These are phyloP conservation scores for Nemotelus pantherinus DNA, from an alignment of 2,888 invertebrate species.

Conservation along the genomic window DNA sequence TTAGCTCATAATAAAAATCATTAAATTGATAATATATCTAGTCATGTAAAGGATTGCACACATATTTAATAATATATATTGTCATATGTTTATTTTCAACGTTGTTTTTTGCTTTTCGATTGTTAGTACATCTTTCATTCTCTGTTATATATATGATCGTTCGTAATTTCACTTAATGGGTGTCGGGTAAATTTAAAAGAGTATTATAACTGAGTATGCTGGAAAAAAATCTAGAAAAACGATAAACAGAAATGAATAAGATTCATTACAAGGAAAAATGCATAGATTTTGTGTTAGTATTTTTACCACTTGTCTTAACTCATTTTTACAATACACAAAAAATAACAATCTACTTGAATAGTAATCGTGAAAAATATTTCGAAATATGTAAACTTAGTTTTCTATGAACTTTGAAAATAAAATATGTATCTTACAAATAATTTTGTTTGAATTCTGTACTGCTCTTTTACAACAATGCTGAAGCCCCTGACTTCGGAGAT, in stretches of 20 bases:
- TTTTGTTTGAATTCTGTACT: too few species aligned
- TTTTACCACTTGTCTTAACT: background rate
- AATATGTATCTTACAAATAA: background rate
- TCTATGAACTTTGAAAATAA: conserved; percentile 31
- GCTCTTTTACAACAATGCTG: too few species aligned
- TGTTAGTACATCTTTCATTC: conserved; percentile 24
- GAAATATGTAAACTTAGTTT: conserved; percentile 32
- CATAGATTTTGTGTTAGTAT: too few species aligned
- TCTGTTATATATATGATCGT: conserved; percentile 23
- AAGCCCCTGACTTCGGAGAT: too few species aligned
- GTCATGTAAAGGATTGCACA: conserved; percentile 44
- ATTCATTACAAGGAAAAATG: too few species aligned
- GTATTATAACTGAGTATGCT: conserved; percentile 10
- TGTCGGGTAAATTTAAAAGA: conserved; percentile 23
- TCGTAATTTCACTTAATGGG: background rate
- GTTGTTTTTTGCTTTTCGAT: conserved; percentile 29
- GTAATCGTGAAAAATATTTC: conserved; percentile 10
- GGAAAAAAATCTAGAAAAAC: background rate
- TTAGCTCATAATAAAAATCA: conserved; percentile 33
- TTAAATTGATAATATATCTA: conserved; percentile 40
- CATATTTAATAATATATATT: conserved; percentile 43
- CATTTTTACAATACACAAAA: conserved; percentile 15
- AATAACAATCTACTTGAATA: conserved; percentile 16
- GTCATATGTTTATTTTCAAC: conserved; percentile 26
- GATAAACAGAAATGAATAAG: too few species aligned